Base-by-base conservation (phyloP, 1,140 invertebrate species). In the Cotesia glomerata region DNA sequence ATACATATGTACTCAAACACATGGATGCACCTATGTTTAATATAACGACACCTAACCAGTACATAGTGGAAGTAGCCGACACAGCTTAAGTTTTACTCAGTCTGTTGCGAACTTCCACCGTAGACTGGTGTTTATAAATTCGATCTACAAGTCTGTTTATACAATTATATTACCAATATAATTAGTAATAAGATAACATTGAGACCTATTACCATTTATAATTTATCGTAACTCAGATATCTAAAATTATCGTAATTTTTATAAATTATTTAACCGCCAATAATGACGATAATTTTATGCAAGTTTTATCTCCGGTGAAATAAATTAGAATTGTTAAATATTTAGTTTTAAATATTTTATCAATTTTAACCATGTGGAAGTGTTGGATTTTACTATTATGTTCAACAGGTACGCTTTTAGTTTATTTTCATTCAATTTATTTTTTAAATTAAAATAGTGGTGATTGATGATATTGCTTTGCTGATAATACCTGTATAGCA, bases 61-160 rank as follows among this genome's bases (percentile, higher is more conserved):
- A 45, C 39, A 45, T 45, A 58, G 62, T 66, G 34, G 65, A 58
- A 61, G 36, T 77, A 76, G 78, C 69, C 68, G 75, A 69, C 71
- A 75, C 77, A 75, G 82, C 79, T 80, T 45, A 7, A 45, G 39
- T 45, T 45, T 45, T 45, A 45, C 11, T 84, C 82, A 85, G 83
- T 85, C 76, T 77, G 75, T 73, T 78, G 79, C 77, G 81, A 82
- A 74, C 82, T 79, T 78, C 71, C 82, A 78, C 16, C 77, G 80
- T 74, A 74, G 77, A 79, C 80, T 75, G 78, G 73, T 77, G 78
- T 52, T 62, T 73, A 49, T 45, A 58, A 65, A 66, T 61, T 69
- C 34, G 13, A 52, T 45, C 54, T 26, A 26, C 26, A 26, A 26
- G 26, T 26, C 45, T 49, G 63, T 5, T 7, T 51, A 65, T 65